A percentile compares a stretch with the other conserved stretches of the same genome.
Conservation (phyloP, 2,797 vertebrate species). For the Oryzias sinensis region DNA sequence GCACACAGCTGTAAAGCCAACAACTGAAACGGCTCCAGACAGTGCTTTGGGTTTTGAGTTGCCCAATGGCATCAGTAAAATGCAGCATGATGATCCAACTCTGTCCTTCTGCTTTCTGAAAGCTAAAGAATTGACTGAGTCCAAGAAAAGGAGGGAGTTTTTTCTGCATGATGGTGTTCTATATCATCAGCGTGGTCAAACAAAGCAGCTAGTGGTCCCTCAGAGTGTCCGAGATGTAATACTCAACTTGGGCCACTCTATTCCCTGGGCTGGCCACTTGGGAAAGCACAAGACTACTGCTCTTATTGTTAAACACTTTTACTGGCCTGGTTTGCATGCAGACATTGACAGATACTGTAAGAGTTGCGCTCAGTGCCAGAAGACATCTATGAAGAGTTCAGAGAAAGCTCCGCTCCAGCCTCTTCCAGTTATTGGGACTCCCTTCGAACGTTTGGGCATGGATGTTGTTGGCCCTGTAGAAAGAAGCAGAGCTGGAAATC, state of each 20-base stretch:
- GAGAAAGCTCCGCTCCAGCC: neutral
- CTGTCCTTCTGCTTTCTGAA: neutral
- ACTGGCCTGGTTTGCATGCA: neutral
- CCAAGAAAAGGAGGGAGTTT: neutral
- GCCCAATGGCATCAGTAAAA: neutral
- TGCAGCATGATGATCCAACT: neutral
- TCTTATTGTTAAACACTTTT: neutral
- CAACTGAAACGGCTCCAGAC: neutral
- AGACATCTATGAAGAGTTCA: neutral
- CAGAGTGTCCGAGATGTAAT: neutral
- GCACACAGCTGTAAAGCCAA: neutral
- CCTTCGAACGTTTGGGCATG: neutral
- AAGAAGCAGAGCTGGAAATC: no score
- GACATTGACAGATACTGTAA: neutral
- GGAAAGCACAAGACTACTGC: neutral
- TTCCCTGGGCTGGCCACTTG: neutral
- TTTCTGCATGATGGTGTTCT: conserved; percentile 2
- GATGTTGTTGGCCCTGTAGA: neutral
- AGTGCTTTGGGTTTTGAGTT: neutral
- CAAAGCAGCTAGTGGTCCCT: conserved; percentile 1
- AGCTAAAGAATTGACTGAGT: neutral
- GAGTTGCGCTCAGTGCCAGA: conserved; percentile 1
- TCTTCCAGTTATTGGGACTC: neutral
- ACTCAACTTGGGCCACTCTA: neutral
- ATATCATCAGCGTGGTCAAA: neutral